Base-by-base conservation (phyloP, 2,888 invertebrate genomes). In the Cephus rjabovi region DNA sequence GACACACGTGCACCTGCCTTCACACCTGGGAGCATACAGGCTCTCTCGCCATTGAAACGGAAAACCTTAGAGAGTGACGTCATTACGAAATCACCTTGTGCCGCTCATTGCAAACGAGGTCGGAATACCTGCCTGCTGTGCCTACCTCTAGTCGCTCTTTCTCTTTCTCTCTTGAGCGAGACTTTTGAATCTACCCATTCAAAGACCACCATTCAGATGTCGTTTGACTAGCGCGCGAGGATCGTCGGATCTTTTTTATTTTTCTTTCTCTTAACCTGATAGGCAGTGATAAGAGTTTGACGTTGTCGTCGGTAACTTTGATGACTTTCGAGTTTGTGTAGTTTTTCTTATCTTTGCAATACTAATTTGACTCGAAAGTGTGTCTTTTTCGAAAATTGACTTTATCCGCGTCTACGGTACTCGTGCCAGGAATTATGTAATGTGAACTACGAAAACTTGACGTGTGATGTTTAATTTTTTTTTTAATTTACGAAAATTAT, bases 21-120 rank as follows among this genome's bases (percentile, higher is more conserved):
- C 80, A 69, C 78, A 79, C 78, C 79, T 80, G 79, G 79, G 75
- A 77, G 76, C 37, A n/a, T 33, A 4, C 75, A 40, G 56, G 69
- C 75, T 76, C 40, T 69, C 77, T 68, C 35, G 12, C 56, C 77
- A 73, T 30, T 34, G 35, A 35, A 69, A 34, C 34, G 76, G 31
- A 40, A 71, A 30, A 73, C 70, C 34, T 74, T 31, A 70, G 15
- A 37, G n/a, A 33, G 78, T 84, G 84, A 83, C 84, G 84, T 84
- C 84, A 84, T 84, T 80, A 81, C 82, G 83, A 83, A 83, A 81
- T 82, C 83, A 83, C 83, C 84, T 83, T 81, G 83, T 82, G 81
- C 80, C 69, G 35, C 30, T 56, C 56, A 56, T 56, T 56, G 56
- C 56, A 23, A 56, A 56, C 56, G 56, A 56, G 56, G 56, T 56